These are phyloP conservation scores for Phalacrocorax carbo DNA, from an alignment of 2,113 vertebrate genomes.

Conservation along the genomic window DNA sequence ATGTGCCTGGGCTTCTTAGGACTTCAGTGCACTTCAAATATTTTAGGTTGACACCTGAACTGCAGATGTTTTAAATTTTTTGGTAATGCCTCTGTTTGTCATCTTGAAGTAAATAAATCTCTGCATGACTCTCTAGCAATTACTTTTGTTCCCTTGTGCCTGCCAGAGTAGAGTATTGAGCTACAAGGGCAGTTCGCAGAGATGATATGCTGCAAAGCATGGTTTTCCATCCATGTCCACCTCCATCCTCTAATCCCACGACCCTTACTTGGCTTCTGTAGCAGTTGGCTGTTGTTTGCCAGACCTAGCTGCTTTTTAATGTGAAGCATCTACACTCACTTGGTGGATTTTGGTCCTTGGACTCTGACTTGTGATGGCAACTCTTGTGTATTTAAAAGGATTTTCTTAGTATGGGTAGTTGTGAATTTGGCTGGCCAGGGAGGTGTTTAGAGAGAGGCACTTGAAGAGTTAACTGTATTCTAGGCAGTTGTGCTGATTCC, in stretches of 20 bases:
- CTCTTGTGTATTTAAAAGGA: background rate
- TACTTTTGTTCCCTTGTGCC: background rate
- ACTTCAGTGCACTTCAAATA: background rate
- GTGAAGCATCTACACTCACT: background rate
- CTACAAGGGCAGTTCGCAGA: background rate
- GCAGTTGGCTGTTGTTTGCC: background rate
- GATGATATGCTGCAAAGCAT: background rate
- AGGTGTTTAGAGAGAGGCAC: background rate
- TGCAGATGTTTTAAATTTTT: background rate
- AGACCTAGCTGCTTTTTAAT: background rate
- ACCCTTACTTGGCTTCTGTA: background rate
- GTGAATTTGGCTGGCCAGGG: background rate
- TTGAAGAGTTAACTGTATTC: background rate
- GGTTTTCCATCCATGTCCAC: background rate
- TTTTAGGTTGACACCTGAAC: background rate
- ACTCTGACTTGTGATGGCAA: background rate
- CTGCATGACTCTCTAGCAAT: background rate
- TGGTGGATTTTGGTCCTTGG: background rate
- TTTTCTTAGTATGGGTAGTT: background rate
- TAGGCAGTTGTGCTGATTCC: background rate
- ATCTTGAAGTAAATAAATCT: background rate
- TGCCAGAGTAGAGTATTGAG: background rate
- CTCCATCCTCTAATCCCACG: background rate
- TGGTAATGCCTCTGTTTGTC: background rate
- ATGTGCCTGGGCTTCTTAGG: background rate